Conservation (phyloP, 2,113 vertebrate species). For the Sander lucioperca region DNA sequence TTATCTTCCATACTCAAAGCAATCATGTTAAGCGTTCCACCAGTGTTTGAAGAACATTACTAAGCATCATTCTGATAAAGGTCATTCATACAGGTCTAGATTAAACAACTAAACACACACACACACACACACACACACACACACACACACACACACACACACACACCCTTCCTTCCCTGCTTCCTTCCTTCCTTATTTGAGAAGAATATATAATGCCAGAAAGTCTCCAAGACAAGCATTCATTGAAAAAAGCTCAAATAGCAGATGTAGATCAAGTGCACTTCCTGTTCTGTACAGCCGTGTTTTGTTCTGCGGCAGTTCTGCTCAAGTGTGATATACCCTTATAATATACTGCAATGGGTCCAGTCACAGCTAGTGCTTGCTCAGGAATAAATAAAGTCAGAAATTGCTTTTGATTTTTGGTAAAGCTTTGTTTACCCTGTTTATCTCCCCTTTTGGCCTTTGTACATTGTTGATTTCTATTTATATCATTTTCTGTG, state of each 20-base stretch:
- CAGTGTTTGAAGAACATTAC: constrained; percentile 6
- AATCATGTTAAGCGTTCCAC: neutral
- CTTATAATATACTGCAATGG: constrained; percentile 55
- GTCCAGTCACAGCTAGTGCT: constrained; percentile 41
- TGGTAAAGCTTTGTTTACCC: constrained; percentile 23
- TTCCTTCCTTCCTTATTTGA: constrained; percentile 20
- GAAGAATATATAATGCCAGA: constrained; percentile 30
- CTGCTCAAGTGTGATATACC: constrained; percentile 54
- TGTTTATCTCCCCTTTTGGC: constrained; percentile 33
- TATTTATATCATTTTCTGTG: constrained; percentile 58
- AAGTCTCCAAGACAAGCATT: constrained; percentile 49
- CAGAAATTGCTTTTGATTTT: constrained; percentile 41
- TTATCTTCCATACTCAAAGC: constrained; percentile 1
- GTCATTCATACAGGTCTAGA: constrained; percentile 15
- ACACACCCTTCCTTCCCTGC: constrained; percentile 25
- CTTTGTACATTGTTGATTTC: constrained; percentile 35
- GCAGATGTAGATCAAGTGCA: constrained; percentile 53
- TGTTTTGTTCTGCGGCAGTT: constrained; percentile 62
- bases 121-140: constrained; percentile 8
- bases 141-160: neutral
- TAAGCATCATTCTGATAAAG: constrained; percentile 6
- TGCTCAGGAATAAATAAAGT: constrained; percentile 61
- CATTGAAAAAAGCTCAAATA: constrained; percentile 56
- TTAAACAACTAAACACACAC: neutral
- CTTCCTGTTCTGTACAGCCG: constrained; percentile 51